Evolutionary conservation across 2,113 vertebrate genomes (phyloP).

Genomic region (Macquaria ambigua): DNA sequence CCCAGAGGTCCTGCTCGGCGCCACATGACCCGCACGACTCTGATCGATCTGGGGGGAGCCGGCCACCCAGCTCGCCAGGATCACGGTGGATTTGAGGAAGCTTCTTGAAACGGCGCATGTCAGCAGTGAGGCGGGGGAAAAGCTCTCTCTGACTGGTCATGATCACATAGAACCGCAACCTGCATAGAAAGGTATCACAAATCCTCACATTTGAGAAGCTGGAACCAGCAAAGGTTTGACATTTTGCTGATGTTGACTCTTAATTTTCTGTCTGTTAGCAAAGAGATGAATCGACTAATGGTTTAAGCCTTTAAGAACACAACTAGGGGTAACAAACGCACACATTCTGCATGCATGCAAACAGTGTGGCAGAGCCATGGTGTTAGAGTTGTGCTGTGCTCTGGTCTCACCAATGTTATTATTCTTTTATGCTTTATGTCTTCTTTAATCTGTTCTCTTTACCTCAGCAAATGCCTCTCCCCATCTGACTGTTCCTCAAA

Average conservation of each 20-base stretch:
- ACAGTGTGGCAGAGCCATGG: too few relatives aligned
- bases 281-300: too few relatives aligned
- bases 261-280: too few relatives aligned
- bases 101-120: slow-evolving; percentile 96
- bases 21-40: slow-evolving; percentile 51
- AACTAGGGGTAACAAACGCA: too few relatives aligned
- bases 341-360: too few relatives aligned
- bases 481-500: slow-evolving; percentile 98
- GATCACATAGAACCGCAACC: slow-evolving; percentile 94
- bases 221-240: too few relatives aligned
- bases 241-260: too few relatives aligned
- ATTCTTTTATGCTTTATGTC: background rate
- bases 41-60: slow-evolving; percentile 55
- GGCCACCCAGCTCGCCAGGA: slow-evolving; percentile 78
- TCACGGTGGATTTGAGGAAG: slow-evolving; percentile 91
- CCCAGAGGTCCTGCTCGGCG: slow-evolving; percentile 85
- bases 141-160: slow-evolving; percentile 98
- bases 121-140: slow-evolving; percentile 94
- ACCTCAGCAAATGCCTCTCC: slow-evolving; percentile 94
- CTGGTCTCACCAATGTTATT: background rate
- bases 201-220: too few relatives aligned
- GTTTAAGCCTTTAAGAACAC: too few relatives aligned
- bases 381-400: too few relatives aligned
- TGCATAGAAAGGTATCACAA: slow-evolving; percentile 53
- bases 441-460: slow-evolving; percentile 38